phyloP scores from a whole-genome alignment of 2,888 invertebrate genomes.

The Mamestra brassicae region DNA sequence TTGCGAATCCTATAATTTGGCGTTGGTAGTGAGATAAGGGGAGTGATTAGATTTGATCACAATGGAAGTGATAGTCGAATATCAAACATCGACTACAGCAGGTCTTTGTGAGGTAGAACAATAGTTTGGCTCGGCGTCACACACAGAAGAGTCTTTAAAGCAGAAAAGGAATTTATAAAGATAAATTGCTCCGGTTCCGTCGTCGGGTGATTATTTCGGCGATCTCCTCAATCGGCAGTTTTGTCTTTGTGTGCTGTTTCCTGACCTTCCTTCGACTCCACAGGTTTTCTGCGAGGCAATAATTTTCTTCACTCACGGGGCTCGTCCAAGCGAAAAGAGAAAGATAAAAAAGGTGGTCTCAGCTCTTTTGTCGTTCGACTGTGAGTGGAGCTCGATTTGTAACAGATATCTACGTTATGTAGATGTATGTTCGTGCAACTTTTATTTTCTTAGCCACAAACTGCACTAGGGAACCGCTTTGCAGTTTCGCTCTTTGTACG shows the following conservation, averaged over 20 bases:
- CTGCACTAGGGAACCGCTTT: slow-evolving; percentile 39
- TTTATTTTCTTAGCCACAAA: slow-evolving; percentile 51
- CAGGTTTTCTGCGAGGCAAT: slow-evolving; percentile 81
- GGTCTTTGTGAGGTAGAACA: slow-evolving; percentile 44
- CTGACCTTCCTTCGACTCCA: slow-evolving; percentile 78
- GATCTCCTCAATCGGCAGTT: slow-evolving; percentile 76
- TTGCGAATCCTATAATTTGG: slow-evolving; percentile 43
- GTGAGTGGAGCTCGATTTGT: slow-evolving; percentile 70
- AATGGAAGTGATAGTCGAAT: slow-evolving; percentile 34
- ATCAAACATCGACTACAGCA: slow-evolving; percentile 41
- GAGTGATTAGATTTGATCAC: slow-evolving; percentile 50
- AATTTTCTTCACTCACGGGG: slow-evolving; percentile 83
- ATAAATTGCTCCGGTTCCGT: slow-evolving; percentile 60
- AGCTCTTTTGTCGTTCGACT: slow-evolving; percentile 80
- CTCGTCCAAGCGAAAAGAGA: slow-evolving; percentile 83
- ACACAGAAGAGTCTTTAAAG: slow-evolving; percentile 45
- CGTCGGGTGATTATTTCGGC: slow-evolving; percentile 71
- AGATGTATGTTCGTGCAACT: slow-evolving; percentile 53
- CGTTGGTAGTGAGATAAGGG: slow-evolving; percentile 26
- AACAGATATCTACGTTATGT: slow-evolving; percentile 64
- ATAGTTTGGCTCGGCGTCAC: slow-evolving; percentile 36
- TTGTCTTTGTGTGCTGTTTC: slow-evolving; percentile 80
- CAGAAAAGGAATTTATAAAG: slow-evolving; percentile 51
- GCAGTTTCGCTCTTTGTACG: slow-evolving; percentile 57
- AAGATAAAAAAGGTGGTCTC: slow-evolving; percentile 85